Evolutionary conservation across 1,140 invertebrate genomes (phyloP), one percentile per base, ranked within the genome.

Genomic region (Zaprionus ghesquierei): DNA sequence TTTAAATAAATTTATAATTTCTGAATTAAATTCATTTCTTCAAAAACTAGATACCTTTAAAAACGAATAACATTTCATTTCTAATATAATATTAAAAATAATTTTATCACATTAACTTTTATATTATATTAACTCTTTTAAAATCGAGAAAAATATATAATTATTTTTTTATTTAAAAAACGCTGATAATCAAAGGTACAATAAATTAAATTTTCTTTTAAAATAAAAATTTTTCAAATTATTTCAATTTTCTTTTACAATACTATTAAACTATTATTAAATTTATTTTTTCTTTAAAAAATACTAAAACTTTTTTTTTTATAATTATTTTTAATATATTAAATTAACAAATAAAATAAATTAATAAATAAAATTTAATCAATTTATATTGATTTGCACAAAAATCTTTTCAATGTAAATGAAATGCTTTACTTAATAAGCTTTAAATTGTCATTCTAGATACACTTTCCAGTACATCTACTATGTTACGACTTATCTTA

Each of bases 401-500:
- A n/a, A n/a, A n/a, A n/a, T n/a, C n/a, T 62, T 62, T 62, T 62
- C 60, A 62, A 65, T 65, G 51, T 56, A 56, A 65, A 65, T 65
- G 51, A 65, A 65, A 65, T 65, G 27, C 62, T 65, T 55, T 55
- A 46, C 79, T 80, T 89, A 91, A 79, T 84, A 93, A 94, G 92
- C 92, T 93, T 90, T 92, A 93, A 90, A 92, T 93, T 92, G 85
- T 68, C 91, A 89, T 92, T 93, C 93, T 92, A 94, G 93, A 93
- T 92, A 92, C 92, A 94, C 92, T 93, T 95, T 95, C 94, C 94
- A 94, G 92, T 94, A 94, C 90, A 89, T 93, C 93, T 94, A 95
- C 94, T 95, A 92, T 95, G 94, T 95, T 95, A 95, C 94, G 94
- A 94, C 93, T 95, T 95, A 93, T 62, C 60, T 62, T 62, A 62